Evolutionary conservation across 2,888 invertebrate species (phyloP), one percentile per base, ranked within the genome.

Genomic region (Cerceris rybyensis): DNA sequence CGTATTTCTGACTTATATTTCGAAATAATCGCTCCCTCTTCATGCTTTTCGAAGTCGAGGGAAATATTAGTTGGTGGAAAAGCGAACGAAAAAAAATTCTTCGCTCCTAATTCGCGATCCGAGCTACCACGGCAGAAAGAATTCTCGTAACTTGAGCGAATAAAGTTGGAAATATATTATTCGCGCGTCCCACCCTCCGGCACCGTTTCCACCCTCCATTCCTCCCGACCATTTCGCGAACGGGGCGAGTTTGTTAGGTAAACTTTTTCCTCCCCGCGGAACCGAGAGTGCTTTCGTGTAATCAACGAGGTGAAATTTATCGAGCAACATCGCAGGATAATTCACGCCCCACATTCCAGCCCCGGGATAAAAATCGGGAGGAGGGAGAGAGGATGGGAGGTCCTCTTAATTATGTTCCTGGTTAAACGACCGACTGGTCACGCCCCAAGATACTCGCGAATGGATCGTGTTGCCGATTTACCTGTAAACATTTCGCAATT

Each of bases 281-380:
- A 49, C 54, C 50, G 66, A 52, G 54, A 46, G 70, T 63, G 66
- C 60, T 72, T 81, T 73, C 72, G 75, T 66, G 75, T 83, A 81
- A 81, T 85, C 85, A 85, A 80, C 81, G 76, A 85, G 78, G 83
- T 83, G 83, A 85, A 85, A 85, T 85, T 85, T 85, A 85, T 85
- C 80, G 85, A 63, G 83, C 80, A 81, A 80, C 83, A 81, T 83
- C 72, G 63, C 69, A 76, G 66, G 76, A 81, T 85, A 83, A 85
- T 85, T 85, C 85, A 85, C 84, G 81, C 83, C 75, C 67, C 73
- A 74, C 73, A 81, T 78, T 83, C 67, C 81, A 58, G 58, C 57
- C 66, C 58, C 69, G 70, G 73, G 70, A 70, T 67, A 79, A 83
- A 76, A 81, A 69, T 43, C 16, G 65, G n/a, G 14, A 57, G 43